Percentiles rank a stretch among this genome's conserved stretches.
Conservation (phyloP, 1,140 invertebrate species). For the Antheraea mylitta region DNA sequence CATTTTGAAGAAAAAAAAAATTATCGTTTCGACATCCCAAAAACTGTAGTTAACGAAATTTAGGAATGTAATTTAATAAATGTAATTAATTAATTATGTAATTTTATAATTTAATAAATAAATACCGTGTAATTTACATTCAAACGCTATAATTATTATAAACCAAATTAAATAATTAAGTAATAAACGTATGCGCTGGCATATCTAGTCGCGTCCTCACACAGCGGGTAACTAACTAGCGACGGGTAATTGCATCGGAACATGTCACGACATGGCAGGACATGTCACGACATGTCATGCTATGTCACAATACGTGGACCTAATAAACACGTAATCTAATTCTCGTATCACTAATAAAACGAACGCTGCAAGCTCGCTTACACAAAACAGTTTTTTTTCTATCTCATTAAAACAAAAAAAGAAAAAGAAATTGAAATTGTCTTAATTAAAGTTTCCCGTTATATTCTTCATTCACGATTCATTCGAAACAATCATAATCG, state of each 20-base stretch:
- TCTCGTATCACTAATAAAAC: constrained; percentile 19
- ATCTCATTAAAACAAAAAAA: constrained; percentile 28
- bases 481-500: background rate
- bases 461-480: constrained; percentile 6
- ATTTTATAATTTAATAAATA: too few relatives aligned
- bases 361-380: constrained; percentile 69
- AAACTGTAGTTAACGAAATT: too few relatives aligned
- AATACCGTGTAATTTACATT: background rate
- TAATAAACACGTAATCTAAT: constrained; percentile 24
- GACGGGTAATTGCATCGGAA: background rate
- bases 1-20: too few relatives aligned
- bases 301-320: constrained; percentile 22
- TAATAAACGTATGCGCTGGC: constrained; percentile 25
- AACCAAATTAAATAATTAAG: constrained; percentile 17
- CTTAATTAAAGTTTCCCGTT: constrained; percentile 26
- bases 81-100: too few relatives aligned
- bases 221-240: constrained; percentile 6
- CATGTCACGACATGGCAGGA: too few relatives aligned
- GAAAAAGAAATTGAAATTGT: constrained; percentile 30
- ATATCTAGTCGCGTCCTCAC: background rate
- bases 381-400: constrained; percentile 19
- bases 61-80: too few relatives aligned
- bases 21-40: too few relatives aligned
- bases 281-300: too few relatives aligned
- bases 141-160: background rate